Evolutionary conservation across 2,113 vertebrate species (phyloP).

Genomic region (Oceanodroma tethys): DNA sequence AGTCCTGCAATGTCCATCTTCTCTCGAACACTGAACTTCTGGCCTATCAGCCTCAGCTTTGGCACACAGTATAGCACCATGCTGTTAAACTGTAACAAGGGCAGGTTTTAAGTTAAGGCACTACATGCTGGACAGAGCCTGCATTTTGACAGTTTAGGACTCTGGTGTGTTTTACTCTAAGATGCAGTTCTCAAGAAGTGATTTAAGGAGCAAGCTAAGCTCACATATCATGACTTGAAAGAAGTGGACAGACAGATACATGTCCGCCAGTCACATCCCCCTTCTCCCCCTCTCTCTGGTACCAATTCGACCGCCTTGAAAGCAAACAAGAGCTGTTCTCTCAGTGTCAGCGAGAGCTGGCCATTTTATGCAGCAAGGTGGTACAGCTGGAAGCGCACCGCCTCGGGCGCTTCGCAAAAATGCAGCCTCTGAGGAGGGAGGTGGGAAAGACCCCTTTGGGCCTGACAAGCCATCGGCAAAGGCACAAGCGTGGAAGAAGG

Average conservation of each 20-base stretch:
- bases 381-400: not conserved
- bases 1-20: constrained; percentile 93
- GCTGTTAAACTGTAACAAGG: constrained; percentile 87
- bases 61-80: constrained; percentile 98
- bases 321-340: not conserved
- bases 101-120: not conserved
- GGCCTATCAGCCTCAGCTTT: constrained; percentile 92
- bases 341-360: fast-evolving
- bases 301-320: not conserved
- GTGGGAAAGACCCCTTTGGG: not conserved
- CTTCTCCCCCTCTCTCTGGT: not conserved
- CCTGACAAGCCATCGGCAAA: not conserved
- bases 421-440: not conserved
- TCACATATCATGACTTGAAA: not conserved
- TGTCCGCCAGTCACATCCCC: not conserved
- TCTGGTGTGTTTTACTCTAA: not conserved
- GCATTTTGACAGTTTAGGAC: not conserved
- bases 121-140: not conserved
- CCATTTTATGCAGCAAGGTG: not conserved
- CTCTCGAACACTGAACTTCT: constrained; percentile 97
- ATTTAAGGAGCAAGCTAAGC: not conserved
- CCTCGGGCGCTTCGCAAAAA: not conserved
- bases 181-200: not conserved
- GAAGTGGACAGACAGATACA: not conserved
- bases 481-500: not conserved